Evolutionary conservation across 2,113 vertebrate species (phyloP), one percentile per base, ranked within the genome.

Genomic region (Macquaria ambigua): DNA sequence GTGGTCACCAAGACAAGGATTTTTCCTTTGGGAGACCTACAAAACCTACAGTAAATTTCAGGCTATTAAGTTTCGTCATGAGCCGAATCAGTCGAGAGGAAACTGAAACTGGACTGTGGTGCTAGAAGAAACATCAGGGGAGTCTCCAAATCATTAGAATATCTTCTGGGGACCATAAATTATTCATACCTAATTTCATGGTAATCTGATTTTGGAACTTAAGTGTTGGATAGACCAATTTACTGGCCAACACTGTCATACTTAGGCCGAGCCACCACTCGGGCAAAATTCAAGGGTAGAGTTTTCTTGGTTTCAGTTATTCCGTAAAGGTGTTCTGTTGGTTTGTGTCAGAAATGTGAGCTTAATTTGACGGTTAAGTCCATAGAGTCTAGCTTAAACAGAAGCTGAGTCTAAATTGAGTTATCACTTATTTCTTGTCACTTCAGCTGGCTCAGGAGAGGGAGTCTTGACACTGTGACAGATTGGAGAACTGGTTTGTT

Each of bases 1-100:
- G 15, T 72, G 39, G 69, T 83, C 77, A 71, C 55, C 37, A 62
- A 78, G 81, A 79, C 43, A 15, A 77, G 8, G 20, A 58, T 68
- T 58, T 68, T 58, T 80, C 48, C 64, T 73, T 74, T 46, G 58
- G 43, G 82, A 56, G 39, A 68, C 31, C 34, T n/a, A 31, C 14
- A 76, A 46, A 84, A 25, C 56, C 4, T 50, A 50, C 48, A 52
- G 1, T 6, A 34, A 25, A 66, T 62, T 74, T 48, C 18, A 67
- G 14, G 10, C 9, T n/a, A 2, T 69, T 84, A 34, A 43, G n/a
- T 73, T 68, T 67, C 37, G 28, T 37, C n/a, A 63, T 41, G 39
- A 79, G 43, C 15, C 1, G 5, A 18, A 46, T 62, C 8, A 16
- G 25, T 62, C 15, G 1, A 74, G 20, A 61, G 25, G 28, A 67